A percentile compares a stretch with the other conserved stretches of the same genome.
phyloP scores from a whole-genome alignment of 2,797 vertebrate genomes.

The Manis javanica region DNA sequence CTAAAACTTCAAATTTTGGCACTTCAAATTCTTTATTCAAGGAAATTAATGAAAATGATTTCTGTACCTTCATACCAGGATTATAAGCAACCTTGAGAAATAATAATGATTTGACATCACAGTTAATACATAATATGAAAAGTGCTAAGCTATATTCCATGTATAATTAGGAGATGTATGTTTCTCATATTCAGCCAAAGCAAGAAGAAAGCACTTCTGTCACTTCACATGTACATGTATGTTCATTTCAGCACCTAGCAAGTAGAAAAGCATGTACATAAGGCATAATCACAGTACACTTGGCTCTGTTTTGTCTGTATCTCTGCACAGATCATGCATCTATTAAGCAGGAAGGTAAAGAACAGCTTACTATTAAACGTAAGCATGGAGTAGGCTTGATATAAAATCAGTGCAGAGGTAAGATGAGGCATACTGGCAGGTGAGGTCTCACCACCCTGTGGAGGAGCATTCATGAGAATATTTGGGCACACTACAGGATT shows the following conservation, averaged over 20 bases:
- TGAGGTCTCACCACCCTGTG: not conserved
- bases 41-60: not conserved
- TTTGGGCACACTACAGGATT: not conserved
- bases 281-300: not conserved
- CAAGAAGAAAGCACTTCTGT: not conserved
- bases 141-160: not conserved
- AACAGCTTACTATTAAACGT: accelerated
- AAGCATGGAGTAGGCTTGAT: not conserved
- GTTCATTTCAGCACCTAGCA: not conserved
- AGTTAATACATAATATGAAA: not conserved
- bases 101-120: not conserved
- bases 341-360: not conserved
- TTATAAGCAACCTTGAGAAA: not conserved
- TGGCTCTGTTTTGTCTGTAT: not conserved
- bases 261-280: not conserved
- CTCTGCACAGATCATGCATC: not conserved
- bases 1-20: not conserved
- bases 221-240: not conserved
- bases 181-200: not conserved
- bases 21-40: not conserved
- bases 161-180: not conserved
- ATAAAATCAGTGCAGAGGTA: not conserved
- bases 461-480: not conserved
- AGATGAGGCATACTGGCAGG: not conserved
- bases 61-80: not conserved